These are phyloP conservation scores for Apodemia mormo DNA, from an alignment of 2,888 invertebrate genomes.

Conservation along the genomic window DNA sequence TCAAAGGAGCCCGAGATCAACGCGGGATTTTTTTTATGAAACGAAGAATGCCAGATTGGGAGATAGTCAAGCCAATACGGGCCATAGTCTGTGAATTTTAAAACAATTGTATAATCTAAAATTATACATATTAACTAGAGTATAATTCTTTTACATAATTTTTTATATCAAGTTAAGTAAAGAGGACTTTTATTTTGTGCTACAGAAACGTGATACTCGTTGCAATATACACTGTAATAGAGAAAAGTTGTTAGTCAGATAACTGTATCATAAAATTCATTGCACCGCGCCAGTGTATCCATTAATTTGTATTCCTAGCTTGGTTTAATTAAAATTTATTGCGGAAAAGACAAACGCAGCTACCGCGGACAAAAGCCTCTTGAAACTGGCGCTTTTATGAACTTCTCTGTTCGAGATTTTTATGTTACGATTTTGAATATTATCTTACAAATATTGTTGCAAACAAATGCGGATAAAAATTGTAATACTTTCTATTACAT, in stretches of 20 bases:
- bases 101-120: no score
- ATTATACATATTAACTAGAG: no score
- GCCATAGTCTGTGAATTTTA: no score
- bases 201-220: not conserved
- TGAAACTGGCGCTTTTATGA: conserved; percentile 35
- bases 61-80: no score
- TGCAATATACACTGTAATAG: not conserved
- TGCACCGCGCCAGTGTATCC: conserved; percentile 8
- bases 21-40: no score
- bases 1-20: no score
- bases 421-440: not conserved
- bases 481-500: no score
- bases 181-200: not conserved
- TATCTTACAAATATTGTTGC: not conserved
- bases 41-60: no score
- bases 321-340: conserved; percentile 34
- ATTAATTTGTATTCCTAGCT: conserved; percentile 22
- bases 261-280: conserved; percentile 6
- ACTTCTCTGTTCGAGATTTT: conserved; percentile 16
- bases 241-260: conserved; percentile 10
- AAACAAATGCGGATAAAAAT: not conserved
- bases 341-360: conserved; percentile 28
- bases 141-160: no score
- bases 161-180: no score
- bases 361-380: conserved; percentile 34